Percentiles rank a stretch among this genome's conserved stretches.
These are phyloP conservation scores for Phoronis australis DNA, from an alignment of 2,888 invertebrate genomes.

Conservation along the genomic window DNA sequence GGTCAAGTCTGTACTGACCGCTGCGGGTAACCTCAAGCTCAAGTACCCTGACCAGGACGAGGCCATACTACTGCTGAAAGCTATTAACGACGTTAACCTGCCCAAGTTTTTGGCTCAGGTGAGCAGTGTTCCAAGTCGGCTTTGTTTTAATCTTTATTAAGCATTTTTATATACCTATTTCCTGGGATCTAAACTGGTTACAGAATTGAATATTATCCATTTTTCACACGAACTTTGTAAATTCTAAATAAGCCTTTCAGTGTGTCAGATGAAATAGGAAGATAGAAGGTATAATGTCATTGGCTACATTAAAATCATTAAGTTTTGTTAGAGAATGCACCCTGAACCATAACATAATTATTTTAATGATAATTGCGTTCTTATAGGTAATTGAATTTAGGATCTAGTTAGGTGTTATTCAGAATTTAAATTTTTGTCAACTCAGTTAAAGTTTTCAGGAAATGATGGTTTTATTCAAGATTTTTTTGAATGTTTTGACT, in stretches of 20 bases:
- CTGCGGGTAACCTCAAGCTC: conserved; percentile 53
- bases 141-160: background rate
- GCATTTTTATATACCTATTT: background rate
- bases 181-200: background rate
- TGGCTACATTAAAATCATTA: background rate
- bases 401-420: too few species aligned
- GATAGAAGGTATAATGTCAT: background rate
- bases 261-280: too few species aligned
- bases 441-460: too few species aligned
- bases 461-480: too few species aligned
- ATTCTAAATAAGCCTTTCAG: background rate
- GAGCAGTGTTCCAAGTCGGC: background rate
- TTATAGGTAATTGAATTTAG: too few species aligned
- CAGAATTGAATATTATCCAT: background rate
- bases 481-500: too few species aligned
- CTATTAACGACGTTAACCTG: conserved; percentile 54
- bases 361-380: too few species aligned
- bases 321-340: too few species aligned
- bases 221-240: background rate
- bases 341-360: too few species aligned
- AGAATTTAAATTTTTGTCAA: too few species aligned
- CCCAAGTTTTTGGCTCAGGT: conserved; percentile 54
- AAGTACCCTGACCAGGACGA: conserved; percentile 49
- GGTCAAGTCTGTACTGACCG: conserved; percentile 53
- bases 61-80: conserved; percentile 51